Conservation (phyloP, 2,797 vertebrate genomes). For the Mionectes olivaceus region DNA sequence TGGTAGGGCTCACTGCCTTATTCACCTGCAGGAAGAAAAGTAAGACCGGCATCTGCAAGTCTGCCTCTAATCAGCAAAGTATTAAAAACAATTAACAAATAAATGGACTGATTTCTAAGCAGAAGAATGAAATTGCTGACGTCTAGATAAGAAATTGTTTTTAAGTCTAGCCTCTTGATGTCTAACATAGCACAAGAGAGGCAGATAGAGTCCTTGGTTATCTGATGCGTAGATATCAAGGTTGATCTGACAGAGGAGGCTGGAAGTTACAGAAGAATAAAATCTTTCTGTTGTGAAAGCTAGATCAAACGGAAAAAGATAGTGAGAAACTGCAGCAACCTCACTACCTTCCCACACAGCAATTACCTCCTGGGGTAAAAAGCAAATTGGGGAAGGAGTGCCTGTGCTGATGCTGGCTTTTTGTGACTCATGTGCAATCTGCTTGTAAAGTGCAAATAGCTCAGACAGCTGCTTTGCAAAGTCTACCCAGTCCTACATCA, state of each 20-base stretch:
- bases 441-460: not conserved
- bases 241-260: not conserved
- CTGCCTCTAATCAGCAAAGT: not conserved
- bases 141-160: not conserved
- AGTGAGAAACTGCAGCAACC: not conserved
- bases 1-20: not conserved
- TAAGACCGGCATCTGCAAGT: not conserved
- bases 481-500: not conserved
- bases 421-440: not conserved
- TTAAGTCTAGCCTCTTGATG: not conserved
- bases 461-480: fast-evolving
- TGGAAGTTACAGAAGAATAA: not conserved
- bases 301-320: not conserved
- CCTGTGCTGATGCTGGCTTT: fast-evolving
- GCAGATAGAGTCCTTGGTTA: not conserved
- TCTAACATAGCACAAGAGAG: not conserved
- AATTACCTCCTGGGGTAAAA: not conserved
- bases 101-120: not conserved
- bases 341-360: not conserved
- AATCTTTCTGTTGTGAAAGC: fast-evolving
- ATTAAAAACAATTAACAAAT: not conserved
- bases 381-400: not conserved
- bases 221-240: not conserved
- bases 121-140: not conserved
- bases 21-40: not conserved